phyloP scores from a whole-genome alignment of 2,113 vertebrate genomes.

The Polypterus senegalus region DNA sequence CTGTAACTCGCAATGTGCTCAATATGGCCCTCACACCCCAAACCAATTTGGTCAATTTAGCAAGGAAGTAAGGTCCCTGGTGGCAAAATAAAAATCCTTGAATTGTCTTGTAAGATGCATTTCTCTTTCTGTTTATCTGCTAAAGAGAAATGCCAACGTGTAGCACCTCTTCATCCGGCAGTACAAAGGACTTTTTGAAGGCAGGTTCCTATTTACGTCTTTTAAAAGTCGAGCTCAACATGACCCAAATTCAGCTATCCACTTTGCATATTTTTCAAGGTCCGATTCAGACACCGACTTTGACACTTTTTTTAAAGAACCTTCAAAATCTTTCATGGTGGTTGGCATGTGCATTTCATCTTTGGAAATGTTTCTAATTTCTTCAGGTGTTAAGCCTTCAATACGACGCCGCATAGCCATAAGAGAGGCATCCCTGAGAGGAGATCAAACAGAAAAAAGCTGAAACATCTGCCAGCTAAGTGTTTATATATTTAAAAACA shows the following conservation, averaged over 20 bases:
- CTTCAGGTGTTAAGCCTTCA: constrained; percentile 87
- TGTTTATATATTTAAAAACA: not conserved
- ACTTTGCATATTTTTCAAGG: constrained; percentile 93
- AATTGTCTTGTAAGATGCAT: too few relatives aligned
- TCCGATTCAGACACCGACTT: constrained; percentile 87
- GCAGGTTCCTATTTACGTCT: too few relatives aligned
- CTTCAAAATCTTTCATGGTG: constrained; percentile 96
- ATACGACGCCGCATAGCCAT: constrained; percentile 97
- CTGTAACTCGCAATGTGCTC: too few relatives aligned
- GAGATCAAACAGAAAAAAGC: not conserved
- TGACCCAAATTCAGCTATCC: constrained; percentile 94
- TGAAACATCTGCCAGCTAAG: too few relatives aligned
- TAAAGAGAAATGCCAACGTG: constrained; percentile 5
- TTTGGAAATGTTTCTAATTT: constrained; percentile 87
- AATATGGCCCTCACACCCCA: too few relatives aligned
- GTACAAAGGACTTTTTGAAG: too few relatives aligned
- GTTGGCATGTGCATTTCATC: constrained; percentile 99
- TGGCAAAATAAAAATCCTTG: too few relatives aligned
- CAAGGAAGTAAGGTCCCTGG: too few relatives aligned
- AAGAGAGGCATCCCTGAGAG: constrained; percentile 78
- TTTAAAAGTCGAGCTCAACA: constrained; percentile 45
- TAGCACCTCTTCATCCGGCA: too few relatives aligned
- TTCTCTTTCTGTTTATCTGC: constrained; percentile 1
- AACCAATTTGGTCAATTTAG: too few relatives aligned
- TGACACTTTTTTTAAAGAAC: constrained; percentile 86